Evolutionary conservation across 2,797 vertebrate genomes (phyloP).

Genomic region (Siniperca obscura): DNA sequence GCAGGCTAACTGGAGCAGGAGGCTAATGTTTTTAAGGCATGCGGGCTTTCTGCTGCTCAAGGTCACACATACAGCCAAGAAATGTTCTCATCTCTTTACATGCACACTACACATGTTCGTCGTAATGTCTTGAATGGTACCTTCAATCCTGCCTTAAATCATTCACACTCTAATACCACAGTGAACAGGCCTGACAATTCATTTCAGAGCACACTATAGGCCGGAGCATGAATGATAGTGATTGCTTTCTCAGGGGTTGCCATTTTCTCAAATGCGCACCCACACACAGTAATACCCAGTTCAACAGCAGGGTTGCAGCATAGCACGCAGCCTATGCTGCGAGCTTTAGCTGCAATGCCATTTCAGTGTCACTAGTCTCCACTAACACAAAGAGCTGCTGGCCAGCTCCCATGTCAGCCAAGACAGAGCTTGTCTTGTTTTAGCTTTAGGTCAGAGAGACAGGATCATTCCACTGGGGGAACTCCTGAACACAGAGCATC

Average conservation of each 20-base stretch:
- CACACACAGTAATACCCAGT: conserved; percentile 40
- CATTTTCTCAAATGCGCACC: conserved; percentile 68
- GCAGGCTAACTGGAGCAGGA: conserved; percentile 60
- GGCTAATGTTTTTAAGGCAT: conserved; percentile 62
- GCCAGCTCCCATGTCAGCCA: conserved; percentile 64
- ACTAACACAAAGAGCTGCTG: conserved; percentile 70
- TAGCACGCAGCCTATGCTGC: conserved; percentile 50
- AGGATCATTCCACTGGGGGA: conserved; percentile 61
- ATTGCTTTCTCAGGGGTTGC: conserved; percentile 62
- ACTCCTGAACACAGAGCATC: conserved; percentile 43
- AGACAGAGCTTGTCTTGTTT: conserved; percentile 74
- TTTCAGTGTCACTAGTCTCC: conserved; percentile 66
- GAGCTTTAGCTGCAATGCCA: conserved; percentile 63
- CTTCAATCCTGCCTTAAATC: conserved; percentile 17
- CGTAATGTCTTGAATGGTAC: neutral
- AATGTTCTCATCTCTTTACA: conserved; percentile 12
- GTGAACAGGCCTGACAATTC: conserved; percentile 34
- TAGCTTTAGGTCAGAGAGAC: conserved; percentile 52
- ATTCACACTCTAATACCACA: conserved; percentile 9
- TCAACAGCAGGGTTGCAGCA: conserved; percentile 58
- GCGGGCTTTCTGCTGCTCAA: conserved; percentile 56
- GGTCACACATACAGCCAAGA: conserved; percentile 48
- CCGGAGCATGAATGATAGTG: conserved; percentile 23
- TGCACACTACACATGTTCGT: neutral
- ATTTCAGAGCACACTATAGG: conserved; percentile 38